Conservation (phyloP, 2,888 invertebrate species). For the Eupelmus urozonus region DNA sequence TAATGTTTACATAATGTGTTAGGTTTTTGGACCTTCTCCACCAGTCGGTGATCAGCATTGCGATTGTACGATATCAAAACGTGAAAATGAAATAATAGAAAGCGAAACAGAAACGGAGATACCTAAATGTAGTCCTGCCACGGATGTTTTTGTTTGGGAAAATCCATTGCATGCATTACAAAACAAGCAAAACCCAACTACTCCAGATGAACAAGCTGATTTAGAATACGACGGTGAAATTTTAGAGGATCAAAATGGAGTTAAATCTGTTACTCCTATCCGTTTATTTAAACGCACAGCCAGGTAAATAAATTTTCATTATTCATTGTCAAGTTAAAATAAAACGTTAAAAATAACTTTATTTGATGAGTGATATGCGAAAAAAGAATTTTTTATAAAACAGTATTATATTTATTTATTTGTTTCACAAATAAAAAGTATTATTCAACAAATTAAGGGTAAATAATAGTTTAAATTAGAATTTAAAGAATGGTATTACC, state of each 20-base stretch:
- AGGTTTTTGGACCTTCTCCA: conserved; percentile 84
- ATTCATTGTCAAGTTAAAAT: no score
- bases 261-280: conserved; percentile 85
- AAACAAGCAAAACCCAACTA: conserved; percentile 79
- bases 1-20: conserved; percentile 69
- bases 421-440: not conserved
- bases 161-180: conserved; percentile 83
- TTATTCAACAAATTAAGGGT: no score
- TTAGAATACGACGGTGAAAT: conserved; percentile 84
- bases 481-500: no score
- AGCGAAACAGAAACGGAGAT: conserved; percentile 78
- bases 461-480: no score
- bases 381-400: no score
- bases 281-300: conserved; percentile 78
- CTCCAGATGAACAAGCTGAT: conserved; percentile 86
- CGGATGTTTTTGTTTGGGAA: conserved; percentile 88
- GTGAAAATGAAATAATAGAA: conserved; percentile 69
- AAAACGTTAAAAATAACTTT: conserved; percentile 18
- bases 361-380: not conserved
- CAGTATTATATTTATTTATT: not conserved
- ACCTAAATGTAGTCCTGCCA: conserved; percentile 74
- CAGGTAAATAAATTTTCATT: no score
- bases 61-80: conserved; percentile 70
- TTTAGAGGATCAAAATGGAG: conserved; percentile 82
- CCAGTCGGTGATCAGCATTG: conserved; percentile 69